Conservation (phyloP, 2,888 invertebrate species). For the Lingula anatina region DNA sequence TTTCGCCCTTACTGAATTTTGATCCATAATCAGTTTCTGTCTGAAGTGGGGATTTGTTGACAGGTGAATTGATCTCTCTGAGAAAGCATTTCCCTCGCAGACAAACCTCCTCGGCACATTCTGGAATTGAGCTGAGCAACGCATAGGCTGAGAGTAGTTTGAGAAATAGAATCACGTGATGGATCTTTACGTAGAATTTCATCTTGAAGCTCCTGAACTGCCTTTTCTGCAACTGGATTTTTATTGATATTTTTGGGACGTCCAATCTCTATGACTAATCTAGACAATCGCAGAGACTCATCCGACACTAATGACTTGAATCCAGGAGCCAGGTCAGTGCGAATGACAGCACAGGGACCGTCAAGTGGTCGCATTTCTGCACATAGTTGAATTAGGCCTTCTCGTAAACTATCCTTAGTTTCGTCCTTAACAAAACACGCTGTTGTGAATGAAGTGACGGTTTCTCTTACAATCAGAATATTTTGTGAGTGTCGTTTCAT, state of each 20-base stretch:
- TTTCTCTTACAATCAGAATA: slow-evolving; percentile 14
- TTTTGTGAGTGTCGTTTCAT: slow-evolving; percentile 13
- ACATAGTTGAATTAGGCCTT: slow-evolving; percentile 9
- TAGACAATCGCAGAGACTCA: slow-evolving; percentile 4
- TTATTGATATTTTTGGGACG: slow-evolving; percentile 17
- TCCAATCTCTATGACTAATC: slow-evolving; percentile 16
- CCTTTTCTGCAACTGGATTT: slow-evolving; percentile 25
- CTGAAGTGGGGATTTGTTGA: slow-evolving; percentile 13
- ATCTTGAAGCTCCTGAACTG: slow-evolving; percentile 20
- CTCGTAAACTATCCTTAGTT: slow-evolving; percentile 7
- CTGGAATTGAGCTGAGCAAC: slow-evolving; percentile 13
- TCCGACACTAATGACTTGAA: slow-evolving; percentile 6
- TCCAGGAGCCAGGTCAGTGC: slow-evolving; percentile 12
- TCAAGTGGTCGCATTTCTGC: slow-evolving; percentile 12
- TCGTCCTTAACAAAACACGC: slow-evolving; percentile 10
- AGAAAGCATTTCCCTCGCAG: slow-evolving; percentile 16
- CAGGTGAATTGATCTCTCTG: slow-evolving; percentile 19
- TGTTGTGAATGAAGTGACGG: slow-evolving; percentile 14
- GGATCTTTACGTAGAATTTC: slow-evolving; percentile 20
- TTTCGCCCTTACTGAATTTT: slow-evolving; percentile 7
- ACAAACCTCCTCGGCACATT: slow-evolving; percentile 15
- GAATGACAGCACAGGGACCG: slow-evolving; percentile 12
- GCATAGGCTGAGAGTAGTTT: slow-evolving; percentile 6
- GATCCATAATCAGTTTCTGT: slow-evolving; percentile 9
- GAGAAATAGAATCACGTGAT: slow-evolving; percentile 6